Base-by-base conservation (phyloP, 1,140 invertebrate genomes). In the Eufriesea mexicana region DNA sequence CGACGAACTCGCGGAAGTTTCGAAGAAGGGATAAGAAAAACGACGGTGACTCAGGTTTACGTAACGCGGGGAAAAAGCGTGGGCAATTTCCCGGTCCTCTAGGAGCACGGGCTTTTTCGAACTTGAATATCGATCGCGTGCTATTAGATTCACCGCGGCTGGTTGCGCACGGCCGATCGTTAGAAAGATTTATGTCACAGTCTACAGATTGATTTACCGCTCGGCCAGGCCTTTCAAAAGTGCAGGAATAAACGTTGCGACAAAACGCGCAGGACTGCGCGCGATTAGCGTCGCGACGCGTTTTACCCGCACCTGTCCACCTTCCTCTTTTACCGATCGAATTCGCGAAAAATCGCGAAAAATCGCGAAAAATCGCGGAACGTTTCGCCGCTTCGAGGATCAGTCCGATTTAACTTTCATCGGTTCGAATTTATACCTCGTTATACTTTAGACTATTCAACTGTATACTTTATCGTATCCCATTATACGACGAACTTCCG, bases 151-250 rank as follows among this genome's bases (percentile, higher is more conserved):
- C 59, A 25, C 25, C 57, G 49, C 35, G 75, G 62, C 23, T 42
- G 16, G 61, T n/a, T n/a, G 83, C 62, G 14, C 84, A 75, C 62
- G 77, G 20, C 9, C 68, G 67, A 59, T 61, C 55, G 64, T 84
- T 55, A 55, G 64, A 75, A 86, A 85, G 85, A 86, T 86, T 86
- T 86, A 86, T 85, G 77, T 62, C 83, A 81, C 79, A 51, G 84
- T 45, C 64, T 42, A 51, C 77, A 55, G 84, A 86, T 86, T 86
- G 85, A 86, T 86, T 81, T 85, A 85, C 62, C 73, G 20, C 64
- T 18, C 47, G 71, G 54, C 66, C 83, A 70, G 70, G 57, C 64
- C 61, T 74, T 71, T 73, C 67, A 77, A 57, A 73, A 81, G 45
- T 42, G 80, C 55, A 71, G 66, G 72, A 86, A 86, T 76, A 85